These are phyloP conservation scores for Sebastes diploproa DNA, from an alignment of 2,797 vertebrate species.

Conservation along the genomic window DNA sequence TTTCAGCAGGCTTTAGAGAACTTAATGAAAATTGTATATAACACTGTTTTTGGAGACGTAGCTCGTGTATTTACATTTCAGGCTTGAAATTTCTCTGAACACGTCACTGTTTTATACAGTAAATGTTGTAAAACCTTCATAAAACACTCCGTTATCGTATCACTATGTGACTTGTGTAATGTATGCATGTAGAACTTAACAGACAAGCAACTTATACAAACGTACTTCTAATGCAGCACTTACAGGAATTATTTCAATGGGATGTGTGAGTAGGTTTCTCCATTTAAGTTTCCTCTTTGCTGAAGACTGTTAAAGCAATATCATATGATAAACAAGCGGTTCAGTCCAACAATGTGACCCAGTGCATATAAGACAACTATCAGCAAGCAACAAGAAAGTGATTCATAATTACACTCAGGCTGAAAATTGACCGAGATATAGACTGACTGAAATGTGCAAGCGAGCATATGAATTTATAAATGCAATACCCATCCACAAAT, in stretches of 20 bases:
- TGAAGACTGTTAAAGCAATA: background rate
- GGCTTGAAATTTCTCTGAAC: background rate
- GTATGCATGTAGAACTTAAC: background rate
- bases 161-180: background rate
- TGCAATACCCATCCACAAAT: conserved; percentile 6
- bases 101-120: background rate
- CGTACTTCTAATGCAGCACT: background rate
- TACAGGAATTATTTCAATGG: background rate
- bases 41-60: background rate
- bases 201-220: background rate
- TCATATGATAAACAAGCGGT: background rate
- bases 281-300: background rate
- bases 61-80: background rate
- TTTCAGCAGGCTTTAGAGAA: background rate
- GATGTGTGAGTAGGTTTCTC: background rate
- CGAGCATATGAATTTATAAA: conserved; percentile 5
- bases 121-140: background rate
- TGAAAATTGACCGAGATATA: background rate
- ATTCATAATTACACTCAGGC: background rate
- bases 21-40: background rate
- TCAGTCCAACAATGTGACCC: background rate
- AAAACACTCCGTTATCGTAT: background rate
- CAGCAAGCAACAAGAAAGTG: background rate
- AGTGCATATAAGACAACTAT: background rate
- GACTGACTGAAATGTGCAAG: background rate